Percentiles rank a stretch among this genome's conserved stretches.
Conservation (phyloP, 2,113 vertebrate species). For the Cariama cristata region DNA sequence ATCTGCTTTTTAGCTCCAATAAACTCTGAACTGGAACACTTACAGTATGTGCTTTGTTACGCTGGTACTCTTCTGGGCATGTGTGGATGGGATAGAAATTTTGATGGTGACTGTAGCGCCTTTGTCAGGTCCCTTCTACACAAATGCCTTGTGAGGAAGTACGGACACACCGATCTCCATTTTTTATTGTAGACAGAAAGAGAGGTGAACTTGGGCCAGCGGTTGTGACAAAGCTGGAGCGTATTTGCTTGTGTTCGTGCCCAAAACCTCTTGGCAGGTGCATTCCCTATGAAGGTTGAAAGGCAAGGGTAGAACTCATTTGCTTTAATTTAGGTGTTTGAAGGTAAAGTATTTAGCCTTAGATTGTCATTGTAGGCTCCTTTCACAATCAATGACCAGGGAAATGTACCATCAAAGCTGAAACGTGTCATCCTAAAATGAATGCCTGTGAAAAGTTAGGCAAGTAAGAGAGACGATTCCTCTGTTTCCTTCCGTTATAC, state of each 20-base stretch:
- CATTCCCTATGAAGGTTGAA: neutral
- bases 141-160: neutral
- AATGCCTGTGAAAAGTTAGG: neutral
- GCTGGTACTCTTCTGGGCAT: neutral
- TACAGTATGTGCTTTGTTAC: neutral
- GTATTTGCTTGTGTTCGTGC: neutral
- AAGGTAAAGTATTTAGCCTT: neutral
- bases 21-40: neutral
- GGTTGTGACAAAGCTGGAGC: neutral
- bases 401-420: neutral
- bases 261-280: neutral
- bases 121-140: neutral
- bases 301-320: neutral
- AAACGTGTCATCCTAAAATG: neutral
- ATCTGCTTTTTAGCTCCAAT: neutral
- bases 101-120: neutral
- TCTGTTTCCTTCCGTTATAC: neutral
- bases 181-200: neutral
- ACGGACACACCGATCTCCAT: neutral
- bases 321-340: neutral
- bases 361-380: neutral
- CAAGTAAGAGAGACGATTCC: neutral
- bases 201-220: neutral
- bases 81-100: neutral
- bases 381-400: neutral